Base-by-base conservation (phyloP, 2,113 vertebrate species). In the Nipponia nippon region DNA sequence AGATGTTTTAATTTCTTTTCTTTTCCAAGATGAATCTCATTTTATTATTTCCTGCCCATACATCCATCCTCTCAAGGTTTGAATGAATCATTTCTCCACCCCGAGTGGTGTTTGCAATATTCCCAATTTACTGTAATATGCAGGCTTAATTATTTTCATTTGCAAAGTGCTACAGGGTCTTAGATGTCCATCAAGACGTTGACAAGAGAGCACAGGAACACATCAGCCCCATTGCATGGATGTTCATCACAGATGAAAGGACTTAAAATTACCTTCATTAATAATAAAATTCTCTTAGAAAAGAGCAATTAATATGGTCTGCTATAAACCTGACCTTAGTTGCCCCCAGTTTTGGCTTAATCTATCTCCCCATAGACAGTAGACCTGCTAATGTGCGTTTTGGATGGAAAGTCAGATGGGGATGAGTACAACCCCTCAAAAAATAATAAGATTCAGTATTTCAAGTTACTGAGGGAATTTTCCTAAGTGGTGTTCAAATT, bases 1-100 rank as follows among this genome's bases (percentile, higher is more conserved):
- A 97, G 91, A 93, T 94, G 87, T 94, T 96, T 94, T 94, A 89
- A 91, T 92, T 83, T 83, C 46, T 91, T 93, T 92, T 84, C 19
- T 92, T 94, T 91, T 72, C 78, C 32, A 46, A 69, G 83, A 66
- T 2, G 16, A 94, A 95, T 89, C 65, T 94, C 65, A 93, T 97
- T 95, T 96, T 92, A 36, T 87, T 95, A 82, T 93, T 97, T 97
- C 92, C 94, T 95, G 86, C 50, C 61, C 80, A 71, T 87, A 34
- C 52, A 95, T 89, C 69, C 71, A 71, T 89, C 89, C 75, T 91
- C 73, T 72, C 66, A 80, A 85, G 63, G 40, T 56, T 79, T 36
- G n/a, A 76, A 47, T 96, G 80, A 95, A 94, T 91, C 62, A 93
- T 93, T 91, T 88, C 67, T 92, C 73, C 83, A 82, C 71, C 90